Evolutionary conservation across 2,113 vertebrate genomes (phyloP).

Genomic region (Chionodraco myersi): DNA sequence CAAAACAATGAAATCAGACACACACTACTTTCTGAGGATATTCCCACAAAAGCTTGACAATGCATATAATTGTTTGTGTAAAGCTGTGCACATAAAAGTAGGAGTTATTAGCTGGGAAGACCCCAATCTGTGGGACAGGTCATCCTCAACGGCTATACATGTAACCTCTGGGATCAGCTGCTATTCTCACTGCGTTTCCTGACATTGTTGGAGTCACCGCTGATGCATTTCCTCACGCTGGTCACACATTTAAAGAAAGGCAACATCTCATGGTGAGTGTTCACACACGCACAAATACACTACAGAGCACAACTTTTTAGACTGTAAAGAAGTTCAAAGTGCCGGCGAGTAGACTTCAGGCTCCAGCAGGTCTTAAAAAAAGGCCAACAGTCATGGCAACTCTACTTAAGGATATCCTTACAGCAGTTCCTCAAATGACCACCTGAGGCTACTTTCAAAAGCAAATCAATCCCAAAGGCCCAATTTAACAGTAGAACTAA

Average conservation of each 20-base stretch:
- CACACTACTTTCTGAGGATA: not conserved
- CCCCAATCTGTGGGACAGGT: conserved; percentile 10
- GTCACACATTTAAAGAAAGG: conserved; percentile 31
- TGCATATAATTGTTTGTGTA: conserved; percentile 1
- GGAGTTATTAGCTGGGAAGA: not conserved
- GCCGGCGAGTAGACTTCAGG: not conserved
- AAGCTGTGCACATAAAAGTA: conserved; percentile 13
- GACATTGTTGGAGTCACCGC: conserved; percentile 71
- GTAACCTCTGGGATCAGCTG: conserved; percentile 45
- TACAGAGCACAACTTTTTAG: not conserved
- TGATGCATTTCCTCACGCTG: conserved; percentile 69
- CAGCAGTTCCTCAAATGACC: not conserved
- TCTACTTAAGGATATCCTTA: not conserved
- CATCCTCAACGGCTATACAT: conserved; percentile 16
- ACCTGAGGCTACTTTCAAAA: too few relatives aligned
- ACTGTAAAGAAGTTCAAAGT: conserved; percentile 11
- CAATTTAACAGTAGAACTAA: too few relatives aligned
- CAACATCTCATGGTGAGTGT: not conserved
- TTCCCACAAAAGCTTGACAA: not conserved
- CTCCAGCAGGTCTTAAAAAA: conserved; percentile 8
- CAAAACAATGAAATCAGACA: not conserved
- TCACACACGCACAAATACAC: not conserved
- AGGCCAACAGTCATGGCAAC: conserved; percentile 3
- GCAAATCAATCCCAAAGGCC: too few relatives aligned
- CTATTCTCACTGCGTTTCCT: conserved; percentile 70